Percentiles rank a stretch among this genome's conserved stretches.
Evolutionary conservation across 2,113 vertebrate genomes (phyloP).

Genomic region (Phyllostomus discolor): DNA sequence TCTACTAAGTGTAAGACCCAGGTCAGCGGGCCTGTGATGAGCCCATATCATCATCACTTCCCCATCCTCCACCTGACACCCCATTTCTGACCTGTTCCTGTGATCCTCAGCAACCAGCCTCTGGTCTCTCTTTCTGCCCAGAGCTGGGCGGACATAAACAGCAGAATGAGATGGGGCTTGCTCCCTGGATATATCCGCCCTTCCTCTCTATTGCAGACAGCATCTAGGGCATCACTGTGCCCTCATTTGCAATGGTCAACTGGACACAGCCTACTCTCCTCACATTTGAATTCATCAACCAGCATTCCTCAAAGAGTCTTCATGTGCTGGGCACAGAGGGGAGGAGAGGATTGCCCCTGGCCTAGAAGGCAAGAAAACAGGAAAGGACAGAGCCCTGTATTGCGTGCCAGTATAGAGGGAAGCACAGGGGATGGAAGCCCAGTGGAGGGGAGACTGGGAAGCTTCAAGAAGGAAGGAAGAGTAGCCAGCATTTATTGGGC

Average conservation of each 20-base stretch:
- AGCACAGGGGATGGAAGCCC: background rate
- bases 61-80: background rate
- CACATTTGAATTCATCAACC: background rate
- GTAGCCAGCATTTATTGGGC: background rate
- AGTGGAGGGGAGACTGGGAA: background rate
- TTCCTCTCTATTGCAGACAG: background rate
- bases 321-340: background rate
- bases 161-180: background rate
- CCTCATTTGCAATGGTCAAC: background rate
- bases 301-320: background rate
- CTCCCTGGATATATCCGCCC: background rate
- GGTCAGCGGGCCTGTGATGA: background rate
- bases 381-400: no score
- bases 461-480: background rate
- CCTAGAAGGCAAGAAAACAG: background rate
- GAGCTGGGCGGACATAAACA: background rate
- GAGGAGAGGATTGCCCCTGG: background rate
- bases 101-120: background rate
- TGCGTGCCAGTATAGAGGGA: rapidly evolving
- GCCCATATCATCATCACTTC: background rate
- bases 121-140: background rate
- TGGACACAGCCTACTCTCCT: background rate
- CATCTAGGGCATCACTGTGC: background rate
- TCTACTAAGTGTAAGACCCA: background rate
- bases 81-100: background rate